These are phyloP conservation scores for Luscinia luscinia DNA, from an alignment of 2,797 vertebrate species.

Conservation along the genomic window DNA sequence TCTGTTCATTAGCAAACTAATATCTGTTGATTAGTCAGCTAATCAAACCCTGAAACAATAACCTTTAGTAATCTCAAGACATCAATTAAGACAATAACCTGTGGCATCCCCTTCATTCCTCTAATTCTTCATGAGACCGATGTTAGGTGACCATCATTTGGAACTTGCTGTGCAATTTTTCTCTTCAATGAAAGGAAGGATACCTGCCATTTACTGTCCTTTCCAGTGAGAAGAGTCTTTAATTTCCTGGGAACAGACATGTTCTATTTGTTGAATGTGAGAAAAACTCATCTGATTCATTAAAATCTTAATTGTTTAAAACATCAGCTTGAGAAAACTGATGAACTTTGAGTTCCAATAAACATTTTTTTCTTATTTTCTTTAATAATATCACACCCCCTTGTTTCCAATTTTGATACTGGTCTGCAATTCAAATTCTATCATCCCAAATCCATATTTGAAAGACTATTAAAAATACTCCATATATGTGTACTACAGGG, in stretches of 20 bases:
- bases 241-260: not conserved
- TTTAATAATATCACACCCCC: not conserved
- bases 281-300: not conserved
- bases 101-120: not conserved
- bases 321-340: not conserved
- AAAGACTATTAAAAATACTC: not conserved
- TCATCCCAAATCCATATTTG: not conserved
- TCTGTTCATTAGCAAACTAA: not conserved
- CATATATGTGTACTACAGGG: not conserved
- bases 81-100: not conserved
- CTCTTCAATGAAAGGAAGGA: not conserved
- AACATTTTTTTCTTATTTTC: not conserved
- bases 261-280: not conserved
- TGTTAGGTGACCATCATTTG: not conserved
- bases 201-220: not conserved
- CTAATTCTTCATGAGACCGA: not conserved
- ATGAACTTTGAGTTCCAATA: not conserved
- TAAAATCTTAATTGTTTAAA: not conserved
- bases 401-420: not conserved
- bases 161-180: not conserved
- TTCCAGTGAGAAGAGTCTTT: not conserved
- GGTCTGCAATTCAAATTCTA: not conserved
- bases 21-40: not conserved
- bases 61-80: not conserved
- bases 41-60: not conserved